Evolutionary conservation across 2,888 invertebrate genomes (phyloP).

Genomic region (Acheta domesticus): DNA sequence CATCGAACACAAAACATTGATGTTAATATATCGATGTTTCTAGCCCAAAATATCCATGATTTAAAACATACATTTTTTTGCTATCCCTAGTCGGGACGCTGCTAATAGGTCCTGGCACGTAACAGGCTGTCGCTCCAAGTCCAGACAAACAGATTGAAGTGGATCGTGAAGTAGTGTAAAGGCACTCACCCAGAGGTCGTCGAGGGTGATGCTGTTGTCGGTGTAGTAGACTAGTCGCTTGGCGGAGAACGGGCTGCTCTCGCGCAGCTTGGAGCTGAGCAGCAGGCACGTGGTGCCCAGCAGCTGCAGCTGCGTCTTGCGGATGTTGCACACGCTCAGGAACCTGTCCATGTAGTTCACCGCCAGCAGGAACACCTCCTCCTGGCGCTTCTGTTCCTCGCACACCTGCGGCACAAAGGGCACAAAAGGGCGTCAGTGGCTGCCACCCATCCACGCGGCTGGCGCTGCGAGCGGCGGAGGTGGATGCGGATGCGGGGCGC

Average conservation of each 20-base stretch:
- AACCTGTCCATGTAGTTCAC: slow-evolving; percentile 93
- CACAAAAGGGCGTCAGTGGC: not conserved
- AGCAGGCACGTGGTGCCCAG: slow-evolving; percentile 89
- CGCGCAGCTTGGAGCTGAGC: slow-evolving; percentile 88
- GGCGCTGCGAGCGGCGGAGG: no score
- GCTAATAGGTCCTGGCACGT: no score
- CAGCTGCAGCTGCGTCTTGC: slow-evolving; percentile 84
- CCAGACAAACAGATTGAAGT: no score
- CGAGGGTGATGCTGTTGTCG: slow-evolving; percentile 83
- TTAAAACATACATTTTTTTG: no score
- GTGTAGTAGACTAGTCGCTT: slow-evolving; percentile 87
- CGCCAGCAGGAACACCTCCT: slow-evolving; percentile 89
- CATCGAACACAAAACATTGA: no score
- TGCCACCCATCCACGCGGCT: no score
- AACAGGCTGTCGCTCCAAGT: no score
- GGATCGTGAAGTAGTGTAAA: no score
- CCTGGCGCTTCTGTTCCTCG: slow-evolving; percentile 88
- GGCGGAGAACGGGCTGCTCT: slow-evolving; percentile 75
- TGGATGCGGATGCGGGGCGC: no score
- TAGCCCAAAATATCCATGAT: no score
- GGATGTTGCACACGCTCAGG: slow-evolving; percentile 76
- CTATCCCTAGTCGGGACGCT: no score
- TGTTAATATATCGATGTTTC: no score
- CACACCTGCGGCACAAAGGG: slow-evolving; percentile 69
- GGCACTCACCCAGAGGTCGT: slow-evolving; percentile 82